These are phyloP conservation scores for Ctenosaura bakeri DNA, from an alignment of 2,797 vertebrate species.

Conservation along the genomic window DNA sequence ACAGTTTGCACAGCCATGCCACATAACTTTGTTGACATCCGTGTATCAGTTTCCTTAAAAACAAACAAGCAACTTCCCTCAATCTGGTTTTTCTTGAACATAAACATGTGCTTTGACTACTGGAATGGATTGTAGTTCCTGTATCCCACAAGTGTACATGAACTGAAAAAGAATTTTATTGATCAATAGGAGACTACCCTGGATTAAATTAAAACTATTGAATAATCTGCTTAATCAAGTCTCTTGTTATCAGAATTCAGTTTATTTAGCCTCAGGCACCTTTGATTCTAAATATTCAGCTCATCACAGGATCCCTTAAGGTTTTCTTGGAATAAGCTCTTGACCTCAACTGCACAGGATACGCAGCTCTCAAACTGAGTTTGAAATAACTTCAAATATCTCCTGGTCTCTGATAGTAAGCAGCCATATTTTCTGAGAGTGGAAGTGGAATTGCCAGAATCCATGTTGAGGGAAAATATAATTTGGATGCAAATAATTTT, in stretches of 20 bases:
- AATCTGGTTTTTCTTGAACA: neutral
- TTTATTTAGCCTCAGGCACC: neutral
- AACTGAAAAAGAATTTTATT: neutral
- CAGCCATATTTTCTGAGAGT: neutral
- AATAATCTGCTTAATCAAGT: neutral
- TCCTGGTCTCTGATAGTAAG: neutral
- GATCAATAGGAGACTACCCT: neutral
- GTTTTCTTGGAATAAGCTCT: conserved; percentile 8
- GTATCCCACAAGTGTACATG: neutral
- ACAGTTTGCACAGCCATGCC: no score
- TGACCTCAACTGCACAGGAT: neutral
- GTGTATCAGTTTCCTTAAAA: neutral
- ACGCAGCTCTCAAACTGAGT: neutral
- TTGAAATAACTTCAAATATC: neutral
- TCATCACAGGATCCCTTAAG: conserved; percentile 13
- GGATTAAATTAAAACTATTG: conserved; percentile 39
- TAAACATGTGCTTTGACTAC: conserved; percentile 25
- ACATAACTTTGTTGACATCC: neutral
- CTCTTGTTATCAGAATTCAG: neutral
- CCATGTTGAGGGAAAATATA: neutral
- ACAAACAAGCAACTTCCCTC: neutral
- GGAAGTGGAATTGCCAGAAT: neutral
- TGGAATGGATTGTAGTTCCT: conserved; percentile 53
- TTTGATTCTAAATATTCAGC: neutral
- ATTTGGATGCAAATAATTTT: neutral